Percentiles rank a stretch among this genome's conserved stretches.
These are phyloP conservation scores for Kradibia gibbosae DNA, from an alignment of 1,140 invertebrate species.

Conservation along the genomic window DNA sequence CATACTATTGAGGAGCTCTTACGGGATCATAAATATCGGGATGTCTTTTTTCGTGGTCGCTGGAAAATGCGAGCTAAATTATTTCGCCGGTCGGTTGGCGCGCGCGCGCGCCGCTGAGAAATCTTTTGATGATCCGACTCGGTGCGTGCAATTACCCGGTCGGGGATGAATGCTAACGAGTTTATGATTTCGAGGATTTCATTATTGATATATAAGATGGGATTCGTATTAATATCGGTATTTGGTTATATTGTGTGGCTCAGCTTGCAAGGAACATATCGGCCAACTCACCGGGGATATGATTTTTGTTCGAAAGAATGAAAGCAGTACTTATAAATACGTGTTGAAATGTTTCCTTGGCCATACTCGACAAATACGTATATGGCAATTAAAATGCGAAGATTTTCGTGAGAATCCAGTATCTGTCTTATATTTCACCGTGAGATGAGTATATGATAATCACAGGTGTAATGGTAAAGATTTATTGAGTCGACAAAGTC, in stretches of 20 bases:
- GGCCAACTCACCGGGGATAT: no score
- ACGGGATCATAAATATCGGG: conserved; percentile 34
- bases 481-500: background rate
- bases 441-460: background rate
- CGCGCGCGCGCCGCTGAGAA: background rate
- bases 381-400: background rate
- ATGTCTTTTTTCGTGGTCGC: background rate
- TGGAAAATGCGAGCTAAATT: background rate
- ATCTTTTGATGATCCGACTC: background rate
- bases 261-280: background rate
- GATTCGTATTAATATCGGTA: background rate
- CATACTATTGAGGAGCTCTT: background rate
- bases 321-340: background rate
- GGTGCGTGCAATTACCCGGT: background rate
- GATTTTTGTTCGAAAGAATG: no score
- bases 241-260: background rate
- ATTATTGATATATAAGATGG: background rate
- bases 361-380: no score
- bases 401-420: background rate
- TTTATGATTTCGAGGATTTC: background rate
- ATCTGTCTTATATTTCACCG: background rate
- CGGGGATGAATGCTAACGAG: background rate
- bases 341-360: background rate
- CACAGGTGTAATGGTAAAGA: background rate
- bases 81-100: background rate